Base-by-base conservation (phyloP, 2,797 vertebrate species). In the Neostethus bicornis region DNA sequence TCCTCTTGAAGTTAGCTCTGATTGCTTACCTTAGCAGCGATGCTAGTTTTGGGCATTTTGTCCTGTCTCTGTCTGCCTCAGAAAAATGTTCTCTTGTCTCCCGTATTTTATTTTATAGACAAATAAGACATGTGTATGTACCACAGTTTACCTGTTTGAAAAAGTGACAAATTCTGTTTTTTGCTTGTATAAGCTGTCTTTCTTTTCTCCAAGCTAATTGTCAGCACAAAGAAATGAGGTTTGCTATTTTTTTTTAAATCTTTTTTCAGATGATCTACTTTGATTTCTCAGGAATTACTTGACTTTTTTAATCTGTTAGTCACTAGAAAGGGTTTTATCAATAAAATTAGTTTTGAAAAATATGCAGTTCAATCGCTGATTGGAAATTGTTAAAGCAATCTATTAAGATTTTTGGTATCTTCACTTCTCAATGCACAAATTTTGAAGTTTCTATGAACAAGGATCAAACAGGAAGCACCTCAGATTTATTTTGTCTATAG, bases 271-370 rank as follows among this genome's bases (percentile, higher is more conserved):
- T 44, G 20, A 59, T 72, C 42, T 38, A 32, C 37, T 81, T 86
- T 80, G 68, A 48, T 77, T 86, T 84, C 85, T 89, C 84, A 81
- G 83, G 83, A 85, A 73, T 71, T 79, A 83, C 54, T 74, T 51
- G 41, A 55, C 64, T 65, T 20, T 23, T 79, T 61, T 66, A 32
- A 32, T 73, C 53, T 78, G 63, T 72, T 24, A 77, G 59, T 67
- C 35, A 56, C 28, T 19, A 48, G 26, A 51, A 43, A 56, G 51
- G 49, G 57, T 23, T 79, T 87, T 87, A 56, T 81, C 83, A 89
- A 88, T 90, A 86, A 84, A 90, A 58, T 43, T 59, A 45, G 51
- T 44, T 1, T 58, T 67, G 77, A 61, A 31, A 32, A 24, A 37
- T n/a, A 25, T 29, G 32, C 19, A 45, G 20, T 48, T 52, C 8